Evolutionary conservation across 2,888 invertebrate species (phyloP).

Genomic region (Seladonia tumulorum): DNA sequence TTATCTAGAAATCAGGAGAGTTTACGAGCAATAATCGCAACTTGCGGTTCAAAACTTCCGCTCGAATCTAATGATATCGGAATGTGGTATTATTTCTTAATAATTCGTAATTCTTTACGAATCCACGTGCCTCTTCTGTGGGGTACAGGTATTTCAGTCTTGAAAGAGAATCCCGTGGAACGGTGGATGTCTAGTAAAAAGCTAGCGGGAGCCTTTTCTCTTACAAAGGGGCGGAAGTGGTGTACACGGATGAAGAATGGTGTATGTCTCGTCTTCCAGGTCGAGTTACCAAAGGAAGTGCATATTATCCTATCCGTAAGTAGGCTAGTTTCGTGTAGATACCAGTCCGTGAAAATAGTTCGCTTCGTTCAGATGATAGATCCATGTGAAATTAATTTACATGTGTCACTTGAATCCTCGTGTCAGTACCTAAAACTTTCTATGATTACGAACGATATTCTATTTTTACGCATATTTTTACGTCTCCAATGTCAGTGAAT

Average conservation of each 20-base stretch:
- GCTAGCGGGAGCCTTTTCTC: conserved; percentile 2
- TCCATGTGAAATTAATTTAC: background rate
- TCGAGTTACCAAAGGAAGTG: background rate
- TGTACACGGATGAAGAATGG: background rate
- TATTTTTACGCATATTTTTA: too few relatives aligned
- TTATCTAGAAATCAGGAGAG: background rate
- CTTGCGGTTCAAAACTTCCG: background rate
- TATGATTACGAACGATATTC: too few relatives aligned
- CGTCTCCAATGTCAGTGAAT: too few relatives aligned
- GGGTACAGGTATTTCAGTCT: background rate
- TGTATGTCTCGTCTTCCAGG: background rate
- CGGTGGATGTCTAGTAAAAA: background rate
- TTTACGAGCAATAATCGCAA: background rate
- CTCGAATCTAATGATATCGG: background rate
- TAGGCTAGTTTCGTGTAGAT: background rate
- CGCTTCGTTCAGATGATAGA: background rate
- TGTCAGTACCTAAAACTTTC: background rate
- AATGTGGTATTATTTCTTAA: background rate
- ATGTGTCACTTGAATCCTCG: background rate
- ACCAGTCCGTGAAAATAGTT: background rate
- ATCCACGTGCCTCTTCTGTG: background rate
- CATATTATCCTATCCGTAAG: background rate
- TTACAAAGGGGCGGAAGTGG: background rate
- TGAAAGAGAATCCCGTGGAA: background rate
- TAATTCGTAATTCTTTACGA: background rate